Percentiles rank a stretch among this genome's conserved stretches.
Conservation (phyloP, 2,113 vertebrate species). For the Nothocercus nigrocapillus region DNA sequence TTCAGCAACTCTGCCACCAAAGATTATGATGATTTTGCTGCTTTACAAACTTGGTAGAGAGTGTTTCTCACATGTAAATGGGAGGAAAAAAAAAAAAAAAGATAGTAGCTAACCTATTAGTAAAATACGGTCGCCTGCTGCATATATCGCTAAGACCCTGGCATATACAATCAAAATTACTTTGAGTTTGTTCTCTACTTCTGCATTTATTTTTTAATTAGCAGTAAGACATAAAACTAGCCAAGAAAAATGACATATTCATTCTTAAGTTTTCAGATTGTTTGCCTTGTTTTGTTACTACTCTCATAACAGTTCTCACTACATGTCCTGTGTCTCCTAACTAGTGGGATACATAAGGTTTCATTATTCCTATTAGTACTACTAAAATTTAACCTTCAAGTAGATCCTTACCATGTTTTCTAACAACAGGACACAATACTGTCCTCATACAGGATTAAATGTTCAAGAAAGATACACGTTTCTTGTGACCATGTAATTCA, state of each 20-base stretch:
- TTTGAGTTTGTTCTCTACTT: not conserved
- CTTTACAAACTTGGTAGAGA: not conserved
- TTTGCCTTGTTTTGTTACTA: not conserved
- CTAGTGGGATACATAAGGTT: not conserved
- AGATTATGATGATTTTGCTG: conserved; percentile 21
- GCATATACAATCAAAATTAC: not conserved
- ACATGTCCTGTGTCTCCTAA: not conserved
- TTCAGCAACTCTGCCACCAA: conserved; percentile 41
- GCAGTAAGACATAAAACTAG: not conserved
- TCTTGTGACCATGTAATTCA: not conserved
- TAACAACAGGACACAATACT: not conserved
- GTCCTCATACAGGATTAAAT: not conserved
- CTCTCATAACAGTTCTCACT: not conserved
- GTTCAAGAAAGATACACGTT: rapidly evolving
- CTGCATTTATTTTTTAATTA: not conserved
- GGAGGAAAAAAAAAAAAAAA: not conserved
- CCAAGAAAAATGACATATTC: not conserved
- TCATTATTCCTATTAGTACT: not conserved
- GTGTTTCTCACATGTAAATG: not conserved
- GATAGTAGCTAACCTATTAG: rapidly evolving
- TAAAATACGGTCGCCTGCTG: not conserved
- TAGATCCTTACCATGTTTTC: not conserved
- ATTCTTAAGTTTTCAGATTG: not conserved
- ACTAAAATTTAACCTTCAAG: not conserved
- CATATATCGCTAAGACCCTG: not conserved